Conservation (phyloP, 35 echinoderm and acorn worm species). For the Nesometra sesokonis region DNA sequence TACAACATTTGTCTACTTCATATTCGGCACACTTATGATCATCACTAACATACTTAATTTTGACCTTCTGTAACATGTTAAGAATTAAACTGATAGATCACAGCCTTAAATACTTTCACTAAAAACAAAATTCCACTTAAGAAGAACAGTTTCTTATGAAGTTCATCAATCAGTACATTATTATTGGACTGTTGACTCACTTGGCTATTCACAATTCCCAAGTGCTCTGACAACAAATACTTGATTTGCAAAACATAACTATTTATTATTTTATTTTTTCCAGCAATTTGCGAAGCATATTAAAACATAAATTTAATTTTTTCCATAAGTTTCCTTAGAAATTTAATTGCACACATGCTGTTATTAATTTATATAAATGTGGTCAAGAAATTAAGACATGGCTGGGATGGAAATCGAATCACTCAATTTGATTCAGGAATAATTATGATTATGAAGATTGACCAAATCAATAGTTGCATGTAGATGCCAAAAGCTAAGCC, state of each 20-base stretch:
- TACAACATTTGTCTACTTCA: too few species aligned
- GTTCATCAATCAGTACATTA: neutral
- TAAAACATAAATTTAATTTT: neutral
- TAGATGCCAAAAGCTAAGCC: neutral
- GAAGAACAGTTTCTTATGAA: neutral
- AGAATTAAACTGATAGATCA: neutral
- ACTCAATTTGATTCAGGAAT: neutral
- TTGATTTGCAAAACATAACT: neutral
- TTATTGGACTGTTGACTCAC: neutral
- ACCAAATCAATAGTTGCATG: neutral
- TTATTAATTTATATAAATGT: neutral
- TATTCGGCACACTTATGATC: neutral
- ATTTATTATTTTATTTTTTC: neutral
- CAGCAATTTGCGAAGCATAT: neutral
- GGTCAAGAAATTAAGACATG: neutral
- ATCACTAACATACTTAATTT: neutral
- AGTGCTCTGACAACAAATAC: neutral
- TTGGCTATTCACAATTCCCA: neutral
- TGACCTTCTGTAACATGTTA: neutral
- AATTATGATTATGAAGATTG: neutral
- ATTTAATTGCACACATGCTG: neutral
- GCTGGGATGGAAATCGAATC: neutral
- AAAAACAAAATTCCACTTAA: neutral
- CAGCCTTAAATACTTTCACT: neutral
- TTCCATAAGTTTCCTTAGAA: neutral